Evolutionary conservation across 1,140 invertebrate species (phyloP).

Genomic region (Tachypleus tridentatus): DNA sequence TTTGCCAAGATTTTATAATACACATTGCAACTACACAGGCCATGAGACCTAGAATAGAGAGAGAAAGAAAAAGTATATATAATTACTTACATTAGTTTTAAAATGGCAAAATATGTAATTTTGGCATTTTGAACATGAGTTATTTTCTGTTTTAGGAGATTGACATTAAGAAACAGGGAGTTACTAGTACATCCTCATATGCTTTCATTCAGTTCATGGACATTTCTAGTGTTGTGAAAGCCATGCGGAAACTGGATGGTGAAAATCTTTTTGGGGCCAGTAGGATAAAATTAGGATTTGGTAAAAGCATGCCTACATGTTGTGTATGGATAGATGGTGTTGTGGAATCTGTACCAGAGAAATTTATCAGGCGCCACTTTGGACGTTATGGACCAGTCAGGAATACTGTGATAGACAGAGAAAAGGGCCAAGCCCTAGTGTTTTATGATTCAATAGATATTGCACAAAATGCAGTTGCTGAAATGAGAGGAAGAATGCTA

Average conservation of each 20-base stretch:
- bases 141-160: slow-evolving; percentile 52
- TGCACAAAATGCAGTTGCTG: slow-evolving; percentile 77
- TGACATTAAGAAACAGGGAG: slow-evolving; percentile 83
- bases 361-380: slow-evolving; percentile 64
- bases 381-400: slow-evolving; percentile 59
- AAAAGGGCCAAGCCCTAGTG: slow-evolving; percentile 69
- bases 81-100: too few relatives aligned
- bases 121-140: too few relatives aligned
- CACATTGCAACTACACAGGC: too few relatives aligned
- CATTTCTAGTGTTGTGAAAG: slow-evolving; percentile 86
- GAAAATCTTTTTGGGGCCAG: slow-evolving; percentile 71
- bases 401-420: slow-evolving; percentile 61
- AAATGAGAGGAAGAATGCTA: slow-evolving; percentile 72
- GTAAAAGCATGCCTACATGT: slow-evolving; percentile 86
- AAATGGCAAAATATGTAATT: too few relatives aligned
- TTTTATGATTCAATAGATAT: slow-evolving; percentile 69
- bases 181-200: slow-evolving; percentile 50
- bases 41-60: too few relatives aligned
- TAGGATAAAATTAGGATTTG: slow-evolving; percentile 76
- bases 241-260: slow-evolving; percentile 84
- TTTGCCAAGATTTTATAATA: too few relatives aligned
- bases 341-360: slow-evolving; percentile 62
- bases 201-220: slow-evolving; percentile 95
- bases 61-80: too few relatives aligned
- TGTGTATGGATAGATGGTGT: slow-evolving; percentile 91